These are phyloP conservation scores for Geophilus truncorum DNA, from an alignment of 2,888 invertebrate species.

Conservation along the genomic window DNA sequence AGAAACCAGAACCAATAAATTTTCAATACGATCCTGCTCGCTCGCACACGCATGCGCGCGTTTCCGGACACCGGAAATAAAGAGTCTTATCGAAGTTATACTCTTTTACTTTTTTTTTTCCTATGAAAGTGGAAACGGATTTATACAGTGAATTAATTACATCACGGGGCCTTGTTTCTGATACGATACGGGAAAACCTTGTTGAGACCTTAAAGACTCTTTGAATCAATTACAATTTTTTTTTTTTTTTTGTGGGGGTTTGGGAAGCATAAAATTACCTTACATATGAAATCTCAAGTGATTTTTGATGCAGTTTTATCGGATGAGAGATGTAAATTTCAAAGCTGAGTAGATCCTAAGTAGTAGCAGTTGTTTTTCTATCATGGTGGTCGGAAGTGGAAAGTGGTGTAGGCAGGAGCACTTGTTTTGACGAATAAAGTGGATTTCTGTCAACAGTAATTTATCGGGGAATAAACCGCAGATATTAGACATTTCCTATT, in stretches of 20 bases:
- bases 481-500: not conserved
- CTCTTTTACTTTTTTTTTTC: not conserved
- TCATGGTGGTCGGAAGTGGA: conserved; percentile 7
- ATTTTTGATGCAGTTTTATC: not conserved
- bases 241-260: not conserved
- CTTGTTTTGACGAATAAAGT: conserved; percentile 19
- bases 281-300: not conserved
- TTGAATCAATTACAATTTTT: not conserved
- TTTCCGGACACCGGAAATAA: conserved; percentile 5
- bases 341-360: not conserved
- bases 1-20: conserved; percentile 21
- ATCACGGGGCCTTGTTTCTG: not conserved
- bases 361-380: not conserved
- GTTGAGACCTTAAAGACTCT: no score
- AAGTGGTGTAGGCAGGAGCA: conserved; percentile 7
- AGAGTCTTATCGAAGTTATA: not conserved
- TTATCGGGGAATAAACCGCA: conserved; percentile 15
- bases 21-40: not conserved
- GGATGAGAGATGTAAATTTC: not conserved
- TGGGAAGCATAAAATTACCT: not conserved
- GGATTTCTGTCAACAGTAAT: conserved; percentile 19
- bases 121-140: not conserved
- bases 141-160: not conserved
- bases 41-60: not conserved
- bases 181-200: not conserved